Percentiles rank a stretch among this genome's conserved stretches.
phyloP scores from a whole-genome alignment of 2,797 vertebrate species.

The Chiloscyllium punctatum region DNA sequence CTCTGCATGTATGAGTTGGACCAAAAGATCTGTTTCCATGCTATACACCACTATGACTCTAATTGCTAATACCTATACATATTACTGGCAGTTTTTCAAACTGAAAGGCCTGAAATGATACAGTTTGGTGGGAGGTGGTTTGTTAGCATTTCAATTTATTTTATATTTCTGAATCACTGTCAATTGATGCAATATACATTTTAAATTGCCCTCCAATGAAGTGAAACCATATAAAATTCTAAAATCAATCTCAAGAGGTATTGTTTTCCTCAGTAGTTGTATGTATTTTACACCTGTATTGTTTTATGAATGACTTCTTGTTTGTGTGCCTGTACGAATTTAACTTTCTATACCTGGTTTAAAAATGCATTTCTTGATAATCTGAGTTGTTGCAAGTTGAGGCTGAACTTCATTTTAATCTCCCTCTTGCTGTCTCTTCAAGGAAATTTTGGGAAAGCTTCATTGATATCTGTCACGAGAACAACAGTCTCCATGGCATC shows the following conservation, averaged over 20 bases:
- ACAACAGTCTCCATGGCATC: conserved; percentile 94
- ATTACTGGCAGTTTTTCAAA: background rate
- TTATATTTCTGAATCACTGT: background rate
- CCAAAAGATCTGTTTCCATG: no score
- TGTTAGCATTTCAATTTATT: background rate
- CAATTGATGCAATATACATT: background rate
- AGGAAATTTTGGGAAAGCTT: conserved; percentile 99
- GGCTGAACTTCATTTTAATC: background rate
- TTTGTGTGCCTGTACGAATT: background rate
- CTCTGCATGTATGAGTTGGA: no score
- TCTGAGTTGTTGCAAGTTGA: background rate
- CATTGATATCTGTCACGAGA: conserved; percentile 91
- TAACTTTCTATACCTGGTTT: background rate
- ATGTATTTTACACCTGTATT: background rate
- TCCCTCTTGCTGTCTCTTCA: conserved; percentile 37
- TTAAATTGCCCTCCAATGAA: background rate
- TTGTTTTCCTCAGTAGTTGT: no score
- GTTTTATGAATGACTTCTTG: background rate
- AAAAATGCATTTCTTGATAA: background rate
- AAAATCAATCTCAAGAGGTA: no score
- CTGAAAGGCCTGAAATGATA: conserved; percentile 3
- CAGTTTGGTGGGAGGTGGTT: background rate
- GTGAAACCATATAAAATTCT: background rate
- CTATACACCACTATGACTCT: no score
- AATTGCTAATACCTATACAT: background rate